These are phyloP conservation scores for Diarsia brunnea DNA, from an alignment of 2,888 invertebrate genomes.

Conservation along the genomic window DNA sequence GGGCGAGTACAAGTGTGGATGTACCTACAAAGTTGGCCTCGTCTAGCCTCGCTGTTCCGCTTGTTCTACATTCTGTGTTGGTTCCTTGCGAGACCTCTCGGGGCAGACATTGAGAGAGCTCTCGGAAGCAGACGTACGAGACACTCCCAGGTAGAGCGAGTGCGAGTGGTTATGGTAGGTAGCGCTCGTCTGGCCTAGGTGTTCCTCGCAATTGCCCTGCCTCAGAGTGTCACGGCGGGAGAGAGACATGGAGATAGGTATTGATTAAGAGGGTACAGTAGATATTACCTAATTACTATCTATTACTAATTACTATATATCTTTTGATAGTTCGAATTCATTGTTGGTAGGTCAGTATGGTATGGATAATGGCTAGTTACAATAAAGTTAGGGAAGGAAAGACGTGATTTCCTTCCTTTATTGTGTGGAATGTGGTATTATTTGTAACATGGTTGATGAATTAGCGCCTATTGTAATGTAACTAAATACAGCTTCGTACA, in stretches of 20 bases:
- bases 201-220: neutral
- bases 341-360: neutral
- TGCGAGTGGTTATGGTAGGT: neutral
- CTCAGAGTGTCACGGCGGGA: neutral
- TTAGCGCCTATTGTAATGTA: conserved; percentile 2
- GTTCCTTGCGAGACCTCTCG: neutral
- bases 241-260: neutral
- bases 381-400: conserved; percentile 34
- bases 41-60: neutral
- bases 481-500: neutral
- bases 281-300: neutral
- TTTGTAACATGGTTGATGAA: neutral
- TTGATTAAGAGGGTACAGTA: neutral
- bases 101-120: neutral
- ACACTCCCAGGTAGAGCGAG: neutral
- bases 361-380: neutral
- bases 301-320: too few relatives aligned
- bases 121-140: neutral
- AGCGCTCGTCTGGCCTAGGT: neutral
- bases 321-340: neutral
- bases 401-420: conserved; percentile 34
- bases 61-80: neutral
- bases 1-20: neutral
- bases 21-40: neutral
- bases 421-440: neutral